Evolutionary conservation across 1,140 invertebrate species (phyloP).

Genomic region (Conus ventricosus): DNA sequence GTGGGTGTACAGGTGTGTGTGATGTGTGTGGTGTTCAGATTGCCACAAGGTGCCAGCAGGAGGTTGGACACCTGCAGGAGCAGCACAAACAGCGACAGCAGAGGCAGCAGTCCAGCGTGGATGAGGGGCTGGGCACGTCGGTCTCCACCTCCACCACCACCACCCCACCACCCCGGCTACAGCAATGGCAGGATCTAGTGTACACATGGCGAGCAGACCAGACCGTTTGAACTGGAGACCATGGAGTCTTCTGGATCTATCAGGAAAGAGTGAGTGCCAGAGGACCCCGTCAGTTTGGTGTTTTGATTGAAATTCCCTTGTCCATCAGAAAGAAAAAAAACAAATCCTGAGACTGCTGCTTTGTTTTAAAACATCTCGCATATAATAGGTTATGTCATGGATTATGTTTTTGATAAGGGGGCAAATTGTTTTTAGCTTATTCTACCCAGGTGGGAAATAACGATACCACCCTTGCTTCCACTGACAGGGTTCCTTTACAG

Average conservation of each 20-base stretch:
- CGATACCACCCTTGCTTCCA: too few relatives aligned
- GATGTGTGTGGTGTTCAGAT: background rate
- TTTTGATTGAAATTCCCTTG: too few relatives aligned
- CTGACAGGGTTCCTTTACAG: too few relatives aligned
- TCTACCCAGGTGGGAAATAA: too few relatives aligned
- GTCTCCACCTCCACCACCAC: background rate
- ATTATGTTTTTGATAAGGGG: too few relatives aligned
- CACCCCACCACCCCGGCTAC: background rate
- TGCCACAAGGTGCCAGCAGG: background rate
- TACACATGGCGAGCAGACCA: background rate
- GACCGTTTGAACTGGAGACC: too few relatives aligned
- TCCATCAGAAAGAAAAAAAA: too few relatives aligned
- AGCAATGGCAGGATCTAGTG: background rate
- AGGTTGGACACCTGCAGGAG: conserved; percentile 14
- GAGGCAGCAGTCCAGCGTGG: background rate
- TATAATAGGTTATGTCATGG: too few relatives aligned
- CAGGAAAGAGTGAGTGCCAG: background rate
- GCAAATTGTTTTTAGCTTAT: too few relatives aligned
- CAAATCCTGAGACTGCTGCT: too few relatives aligned
- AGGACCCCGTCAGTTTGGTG: background rate
- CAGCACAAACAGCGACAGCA: background rate
- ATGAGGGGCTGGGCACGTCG: conserved; percentile 22
- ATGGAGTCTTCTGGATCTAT: too few relatives aligned
- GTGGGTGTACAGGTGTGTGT: background rate
- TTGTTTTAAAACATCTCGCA: too few relatives aligned